Evolutionary conservation across 2,888 invertebrate genomes (phyloP).

Genomic region (Caenorhabditis sp.): DNA sequence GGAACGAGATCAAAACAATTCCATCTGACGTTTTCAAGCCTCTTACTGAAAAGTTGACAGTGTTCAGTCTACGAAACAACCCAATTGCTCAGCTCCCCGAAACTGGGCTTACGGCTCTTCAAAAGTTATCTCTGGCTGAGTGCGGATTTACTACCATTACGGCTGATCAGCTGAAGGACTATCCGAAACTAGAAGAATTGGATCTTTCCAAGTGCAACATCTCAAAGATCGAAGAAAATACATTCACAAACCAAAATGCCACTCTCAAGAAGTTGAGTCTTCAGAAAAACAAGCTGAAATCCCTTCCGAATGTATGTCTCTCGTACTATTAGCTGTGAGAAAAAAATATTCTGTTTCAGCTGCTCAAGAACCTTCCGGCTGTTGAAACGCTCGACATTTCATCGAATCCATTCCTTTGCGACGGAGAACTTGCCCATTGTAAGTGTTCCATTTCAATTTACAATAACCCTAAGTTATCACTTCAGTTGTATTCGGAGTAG

Average conservation of each 20-base stretch:
- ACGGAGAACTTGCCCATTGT: slow-evolving; percentile 63
- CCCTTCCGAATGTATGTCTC: slow-evolving; percentile 80
- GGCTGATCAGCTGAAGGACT: slow-evolving; percentile 61
- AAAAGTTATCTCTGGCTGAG: slow-evolving; percentile 63
- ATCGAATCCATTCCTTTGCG: slow-evolving; percentile 79
- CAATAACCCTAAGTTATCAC: not conserved
- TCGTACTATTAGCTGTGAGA: not conserved
- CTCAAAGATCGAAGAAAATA: slow-evolving; percentile 55
- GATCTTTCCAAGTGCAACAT: slow-evolving; percentile 73
- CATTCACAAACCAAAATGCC: slow-evolving; percentile 62
- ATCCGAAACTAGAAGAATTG: slow-evolving; percentile 59
- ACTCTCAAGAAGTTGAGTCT: slow-evolving; percentile 86
- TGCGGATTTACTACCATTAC: slow-evolving; percentile 61
- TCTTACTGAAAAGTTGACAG: slow-evolving; percentile 57
- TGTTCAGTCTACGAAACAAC: slow-evolving; percentile 70
- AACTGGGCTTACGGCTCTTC: slow-evolving; percentile 59
- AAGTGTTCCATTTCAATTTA: slow-evolving; percentile 13
- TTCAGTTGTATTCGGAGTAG: slow-evolving; percentile 69
- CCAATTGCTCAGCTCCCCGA: slow-evolving; percentile 52
- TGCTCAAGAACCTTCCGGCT: slow-evolving; percentile 72
- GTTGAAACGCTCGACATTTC: slow-evolving; percentile 78
- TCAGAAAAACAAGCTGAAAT: slow-evolving; percentile 88
- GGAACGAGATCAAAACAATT: slow-evolving; percentile 79
- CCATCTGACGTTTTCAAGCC: slow-evolving; percentile 65
- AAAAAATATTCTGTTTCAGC: slow-evolving; percentile 44